Percentiles rank a stretch among this genome's conserved stretches.
Conservation (phyloP, 2,888 invertebrate species). For the Bimastos eiseni region DNA sequence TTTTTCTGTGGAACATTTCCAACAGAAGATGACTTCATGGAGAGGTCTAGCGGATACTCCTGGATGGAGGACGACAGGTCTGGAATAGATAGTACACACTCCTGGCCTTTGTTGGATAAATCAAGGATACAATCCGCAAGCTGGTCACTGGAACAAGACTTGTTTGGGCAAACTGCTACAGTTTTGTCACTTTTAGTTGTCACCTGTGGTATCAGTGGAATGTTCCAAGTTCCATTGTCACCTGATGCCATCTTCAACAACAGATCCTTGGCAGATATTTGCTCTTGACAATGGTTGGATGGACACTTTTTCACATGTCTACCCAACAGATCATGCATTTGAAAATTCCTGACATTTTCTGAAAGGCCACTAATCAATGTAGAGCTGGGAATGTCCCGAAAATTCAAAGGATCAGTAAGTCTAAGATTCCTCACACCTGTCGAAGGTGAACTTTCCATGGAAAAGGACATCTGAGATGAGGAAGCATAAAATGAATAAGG, state of each 20-base stretch:
- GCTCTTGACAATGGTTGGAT: not conserved
- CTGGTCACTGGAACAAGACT: not conserved
- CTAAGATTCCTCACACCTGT: not conserved
- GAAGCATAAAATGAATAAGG: not conserved
- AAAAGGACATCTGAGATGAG: not conserved
- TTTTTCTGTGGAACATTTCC: not conserved
- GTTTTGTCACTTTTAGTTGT: not conserved
- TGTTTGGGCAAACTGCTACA: not conserved
- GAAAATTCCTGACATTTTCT: not conserved
- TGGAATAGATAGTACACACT: not conserved
- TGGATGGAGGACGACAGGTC: not conserved
- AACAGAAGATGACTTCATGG: not conserved
- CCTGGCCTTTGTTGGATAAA: constrained; percentile 21
- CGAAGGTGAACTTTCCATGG: not conserved
- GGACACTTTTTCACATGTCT: not conserved
- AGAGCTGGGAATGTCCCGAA: not conserved
- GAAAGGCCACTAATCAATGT: not conserved
- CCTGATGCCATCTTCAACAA: not conserved
- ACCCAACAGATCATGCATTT: not conserved
- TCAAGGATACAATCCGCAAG: not conserved
- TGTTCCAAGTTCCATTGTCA: not conserved
- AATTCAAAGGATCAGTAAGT: not conserved
- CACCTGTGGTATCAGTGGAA: not conserved
- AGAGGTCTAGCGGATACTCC: not conserved
- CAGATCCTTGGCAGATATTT: not conserved